Evolutionary conservation across 2,888 invertebrate genomes (phyloP).

Genomic region (Monopis laevigella): DNA sequence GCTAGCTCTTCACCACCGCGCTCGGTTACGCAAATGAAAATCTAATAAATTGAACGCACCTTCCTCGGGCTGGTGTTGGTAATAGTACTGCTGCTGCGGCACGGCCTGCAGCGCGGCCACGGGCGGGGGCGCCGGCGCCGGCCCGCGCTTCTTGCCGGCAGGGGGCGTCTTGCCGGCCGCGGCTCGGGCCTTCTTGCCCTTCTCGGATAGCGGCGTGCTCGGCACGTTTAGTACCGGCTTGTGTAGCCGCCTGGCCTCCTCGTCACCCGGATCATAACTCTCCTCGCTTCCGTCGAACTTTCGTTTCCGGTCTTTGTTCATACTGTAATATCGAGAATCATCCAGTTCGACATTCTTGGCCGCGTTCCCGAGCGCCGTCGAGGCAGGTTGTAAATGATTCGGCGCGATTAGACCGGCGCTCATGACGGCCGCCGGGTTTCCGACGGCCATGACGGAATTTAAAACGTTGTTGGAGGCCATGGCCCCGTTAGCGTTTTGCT

Average conservation of each 20-base stretch:
- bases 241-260: constrained; percentile 56
- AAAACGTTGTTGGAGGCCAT: constrained; percentile 43
- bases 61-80: constrained; percentile 67
- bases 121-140: constrained; percentile 27
- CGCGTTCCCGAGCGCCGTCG: constrained; percentile 29
- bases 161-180: constrained; percentile 42
- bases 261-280: constrained; percentile 66
- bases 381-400: constrained; percentile 47
- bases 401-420: constrained; percentile 53
- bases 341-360: constrained; percentile 58
- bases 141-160: constrained; percentile 33
- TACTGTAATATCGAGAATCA: constrained; percentile 77
- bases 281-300: constrained; percentile 75
- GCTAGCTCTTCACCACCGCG: constrained; percentile 69
- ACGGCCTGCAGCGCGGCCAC: constrained; percentile 52
- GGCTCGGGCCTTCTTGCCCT: constrained; percentile 49
- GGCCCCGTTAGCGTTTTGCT: constrained; percentile 52
- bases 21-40: constrained; percentile 67
- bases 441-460: constrained; percentile 43
- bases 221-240: constrained; percentile 64
- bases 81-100: constrained; percentile 64
- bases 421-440: constrained; percentile 41
- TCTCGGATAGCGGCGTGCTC: constrained; percentile 53
- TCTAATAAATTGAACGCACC: constrained; percentile 69
- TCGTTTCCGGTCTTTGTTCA: constrained; percentile 77